Base-by-base conservation (phyloP, 2,113 vertebrate species). In the Strix uralensis region DNA sequence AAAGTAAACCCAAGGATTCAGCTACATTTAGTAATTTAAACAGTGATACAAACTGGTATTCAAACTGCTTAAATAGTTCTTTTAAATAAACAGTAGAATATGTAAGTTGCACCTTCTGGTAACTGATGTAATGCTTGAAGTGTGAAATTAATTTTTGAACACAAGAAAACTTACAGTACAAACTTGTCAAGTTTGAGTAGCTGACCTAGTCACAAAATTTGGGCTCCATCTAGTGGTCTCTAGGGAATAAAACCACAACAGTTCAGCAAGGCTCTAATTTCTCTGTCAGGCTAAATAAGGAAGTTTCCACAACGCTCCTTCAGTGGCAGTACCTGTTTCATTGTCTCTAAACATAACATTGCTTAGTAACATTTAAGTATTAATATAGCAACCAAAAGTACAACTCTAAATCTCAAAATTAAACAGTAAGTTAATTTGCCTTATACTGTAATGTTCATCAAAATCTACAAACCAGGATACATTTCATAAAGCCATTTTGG, bases 221-320 rank as follows among this genome's bases (percentile, higher is more conserved):
- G 77, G 27, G 66, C 93, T 75, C 96, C 94, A 96, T 81, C 97
- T 97, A 78, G 89, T 90, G 97, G 85, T 59, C 57, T 65, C 26
- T 13, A 25, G 5, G 19, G 14, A 86, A 74, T 17, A 44, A 67
- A 81, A 19, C 15, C 32, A 11, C 54, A 54, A 11, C 14, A 77
- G 9, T 17, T 42, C 32, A 73, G 30, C 40, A 38, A 58, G 11
- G 32, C 23, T 15, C 5, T 17, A 0, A 27, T 30, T 26, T 27
- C 8, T 61, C 42, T 11, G 5, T 23, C 70, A 77, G 34, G 7
- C 18, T 55, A 27, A 32, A 2, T 4, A 47, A 51, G 10, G 73
- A 11, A 16, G 7, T 26, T 90, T 75, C n/a, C 51, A 20, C 13
- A 7, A 22, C 0, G 2, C 12, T 58, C 29, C 29, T 78, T 71